A percentile compares a stretch with the other conserved stretches of the same genome.
Evolutionary conservation across 2,797 vertebrate species (phyloP).

Genomic region (Petrocephalus schoutedeni): DNA sequence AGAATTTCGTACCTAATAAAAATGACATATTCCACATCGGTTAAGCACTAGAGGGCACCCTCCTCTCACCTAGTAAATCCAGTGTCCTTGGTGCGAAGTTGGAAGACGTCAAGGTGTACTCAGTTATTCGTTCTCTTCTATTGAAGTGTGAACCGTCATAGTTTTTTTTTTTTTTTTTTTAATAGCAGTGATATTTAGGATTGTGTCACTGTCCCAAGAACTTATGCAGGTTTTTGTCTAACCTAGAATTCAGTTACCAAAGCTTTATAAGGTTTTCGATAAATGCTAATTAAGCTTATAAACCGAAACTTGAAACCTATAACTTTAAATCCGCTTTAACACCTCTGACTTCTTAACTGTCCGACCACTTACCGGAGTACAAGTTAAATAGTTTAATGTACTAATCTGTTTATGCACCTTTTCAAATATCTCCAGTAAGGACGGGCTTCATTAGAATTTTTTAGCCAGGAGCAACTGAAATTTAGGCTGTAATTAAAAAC

Average conservation of each 20-base stretch:
- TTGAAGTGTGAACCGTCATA: neutral
- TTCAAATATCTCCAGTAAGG: neutral
- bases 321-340: neutral
- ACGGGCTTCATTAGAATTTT: neutral
- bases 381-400: neutral
- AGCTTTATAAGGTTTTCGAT: neutral
- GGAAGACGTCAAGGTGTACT: neutral
- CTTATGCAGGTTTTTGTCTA: neutral
- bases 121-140: neutral
- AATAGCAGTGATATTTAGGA: neutral
- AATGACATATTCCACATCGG: neutral
- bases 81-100: neutral
- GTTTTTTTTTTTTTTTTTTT: neutral
- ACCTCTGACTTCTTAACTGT: neutral
- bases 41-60: neutral
- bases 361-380: neutral
- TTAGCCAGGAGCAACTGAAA: neutral
- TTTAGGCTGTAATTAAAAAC: slow-evolving; percentile 32
- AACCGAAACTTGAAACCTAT: neutral
- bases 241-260: neutral
- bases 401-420: neutral
- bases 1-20: neutral
- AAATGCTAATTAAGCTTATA: neutral
- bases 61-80: neutral
- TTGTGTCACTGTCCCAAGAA: neutral